Percentiles rank a stretch among this genome's conserved stretches.
Conservation (phyloP, 2,888 invertebrate genomes). For the Invenusta paracnida region DNA sequence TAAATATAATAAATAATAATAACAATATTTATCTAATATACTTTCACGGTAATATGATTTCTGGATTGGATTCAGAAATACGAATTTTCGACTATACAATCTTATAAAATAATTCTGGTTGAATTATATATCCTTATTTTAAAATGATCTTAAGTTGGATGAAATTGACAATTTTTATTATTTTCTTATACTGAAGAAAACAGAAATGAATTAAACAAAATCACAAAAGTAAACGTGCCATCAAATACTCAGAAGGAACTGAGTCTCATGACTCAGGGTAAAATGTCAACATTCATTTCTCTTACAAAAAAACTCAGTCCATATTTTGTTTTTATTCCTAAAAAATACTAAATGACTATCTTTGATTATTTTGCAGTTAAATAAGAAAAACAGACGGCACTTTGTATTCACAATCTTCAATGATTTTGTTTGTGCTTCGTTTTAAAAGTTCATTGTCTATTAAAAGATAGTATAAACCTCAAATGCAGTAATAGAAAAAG, state of each 20-base stretch:
- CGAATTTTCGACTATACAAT: constrained; percentile 25
- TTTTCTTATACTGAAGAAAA: neutral
- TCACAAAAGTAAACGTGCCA: constrained; percentile 4
- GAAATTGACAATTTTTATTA: neutral
- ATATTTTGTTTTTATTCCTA: constrained; percentile 11
- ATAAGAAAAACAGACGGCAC: constrained; percentile 16
- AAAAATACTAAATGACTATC: constrained; percentile 18
- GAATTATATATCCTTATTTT: neutral
- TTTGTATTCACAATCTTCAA: constrained; percentile 15
- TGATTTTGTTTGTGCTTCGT: constrained; percentile 7
- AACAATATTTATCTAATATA: constrained; percentile 15
- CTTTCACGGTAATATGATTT: constrained; percentile 20
- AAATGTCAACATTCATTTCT: neutral
- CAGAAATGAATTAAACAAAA: constrained; percentile 8
- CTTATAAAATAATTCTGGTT: neutral
- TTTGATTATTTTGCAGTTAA: neutral
- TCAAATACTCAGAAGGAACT: constrained; percentile 21
- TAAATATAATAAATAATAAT: too few species aligned
- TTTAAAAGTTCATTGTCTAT: constrained; percentile 12
- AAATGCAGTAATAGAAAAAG: too few species aligned
- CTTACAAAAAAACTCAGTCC: constrained; percentile 17
- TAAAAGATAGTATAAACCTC: too few species aligned
- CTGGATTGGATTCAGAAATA: constrained; percentile 17
- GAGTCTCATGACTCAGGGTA: constrained; percentile 29
- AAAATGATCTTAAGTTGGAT: neutral